These are phyloP conservation scores for Athalia cordata DNA, from an alignment of 2,888 invertebrate genomes.

Conservation along the genomic window DNA sequence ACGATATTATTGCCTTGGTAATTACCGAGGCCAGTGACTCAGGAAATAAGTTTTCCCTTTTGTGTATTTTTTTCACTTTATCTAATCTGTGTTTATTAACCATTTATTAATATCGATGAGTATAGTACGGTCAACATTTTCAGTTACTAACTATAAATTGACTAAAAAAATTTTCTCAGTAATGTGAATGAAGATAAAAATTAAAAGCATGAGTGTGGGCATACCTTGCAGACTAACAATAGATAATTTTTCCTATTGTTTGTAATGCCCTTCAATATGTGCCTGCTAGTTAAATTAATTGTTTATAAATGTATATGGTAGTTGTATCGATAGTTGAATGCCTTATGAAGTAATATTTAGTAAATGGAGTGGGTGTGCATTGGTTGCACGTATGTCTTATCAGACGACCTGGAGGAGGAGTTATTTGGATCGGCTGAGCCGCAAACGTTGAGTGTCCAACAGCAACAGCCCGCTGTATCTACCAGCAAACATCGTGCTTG, in stretches of 20 bases:
- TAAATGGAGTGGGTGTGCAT: constrained; percentile 37
- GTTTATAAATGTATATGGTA: constrained; percentile 31
- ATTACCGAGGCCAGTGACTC: too few relatives aligned
- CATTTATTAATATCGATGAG: too few relatives aligned
- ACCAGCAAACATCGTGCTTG: constrained; percentile 63
- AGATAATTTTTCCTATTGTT: not conserved
- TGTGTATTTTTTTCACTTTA: too few relatives aligned
- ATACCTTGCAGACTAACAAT: not conserved
- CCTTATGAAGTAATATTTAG: constrained; percentile 28
- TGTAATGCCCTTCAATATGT: not conserved
- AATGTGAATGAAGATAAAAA: not conserved
- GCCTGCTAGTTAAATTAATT: constrained; percentile 21
- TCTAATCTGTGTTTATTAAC: too few relatives aligned
- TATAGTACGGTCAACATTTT: not conserved
- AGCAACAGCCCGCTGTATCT: constrained; percentile 34
- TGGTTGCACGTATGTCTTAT: constrained; percentile 55
- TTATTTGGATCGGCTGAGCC: constrained; percentile 64
- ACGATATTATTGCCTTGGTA: not conserved
- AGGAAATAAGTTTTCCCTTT: too few relatives aligned
- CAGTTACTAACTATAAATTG: not conserved
- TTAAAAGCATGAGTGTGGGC: constrained; percentile 7
- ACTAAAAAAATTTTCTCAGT: not conserved
- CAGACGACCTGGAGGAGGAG: constrained; percentile 73
- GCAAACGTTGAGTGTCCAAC: constrained; percentile 58
- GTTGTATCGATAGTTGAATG: constrained; percentile 40